Percentiles rank a stretch among this genome's conserved stretches.
phyloP scores from a whole-genome alignment of 2,888 invertebrate genomes.

The Acanthosepion esculentum region DNA sequence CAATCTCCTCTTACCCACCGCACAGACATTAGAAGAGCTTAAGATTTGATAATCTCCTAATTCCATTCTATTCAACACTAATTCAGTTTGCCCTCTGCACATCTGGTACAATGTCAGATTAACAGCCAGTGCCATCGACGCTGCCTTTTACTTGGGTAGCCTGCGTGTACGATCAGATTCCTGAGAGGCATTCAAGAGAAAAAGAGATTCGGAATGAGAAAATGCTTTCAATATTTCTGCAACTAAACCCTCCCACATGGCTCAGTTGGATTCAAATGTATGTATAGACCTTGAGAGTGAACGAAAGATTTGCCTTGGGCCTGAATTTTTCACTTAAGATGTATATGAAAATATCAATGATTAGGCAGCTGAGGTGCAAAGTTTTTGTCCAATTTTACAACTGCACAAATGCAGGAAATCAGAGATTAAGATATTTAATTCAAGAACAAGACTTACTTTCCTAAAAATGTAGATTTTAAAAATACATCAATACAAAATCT shows the following conservation, averaged over 20 bases:
- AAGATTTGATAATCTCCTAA: conserved; percentile 33
- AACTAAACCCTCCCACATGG: neutral
- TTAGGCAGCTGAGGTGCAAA: too few relatives aligned
- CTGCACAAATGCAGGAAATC: too few relatives aligned
- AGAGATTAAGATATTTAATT: too few relatives aligned
- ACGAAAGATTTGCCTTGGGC: too few relatives aligned
- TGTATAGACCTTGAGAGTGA: neutral
- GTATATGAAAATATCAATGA: too few relatives aligned
- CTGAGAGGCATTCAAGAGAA: neutral
- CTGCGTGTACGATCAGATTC: neutral
- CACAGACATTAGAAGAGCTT: neutral
- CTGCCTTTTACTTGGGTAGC: neutral
- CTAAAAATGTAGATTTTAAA: too few relatives aligned
- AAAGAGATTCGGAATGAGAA: neutral
- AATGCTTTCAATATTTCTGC: conserved; percentile 2
- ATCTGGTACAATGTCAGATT: conserved; percentile 21
- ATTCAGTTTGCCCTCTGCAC: conserved; percentile 33
- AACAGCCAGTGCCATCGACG: neutral
- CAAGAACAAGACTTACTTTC: too few relatives aligned
- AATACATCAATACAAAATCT: too few relatives aligned
- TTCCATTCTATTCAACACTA: conserved; percentile 9
- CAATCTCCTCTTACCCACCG: neutral
- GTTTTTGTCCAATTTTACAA: too few relatives aligned
- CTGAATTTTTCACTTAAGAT: too few relatives aligned
- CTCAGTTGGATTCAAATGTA: neutral